Evolutionary conservation across 2,113 vertebrate genomes (phyloP), one percentile per base, ranked within the genome.

Genomic region (Protobothrops flavoviridis): DNA sequence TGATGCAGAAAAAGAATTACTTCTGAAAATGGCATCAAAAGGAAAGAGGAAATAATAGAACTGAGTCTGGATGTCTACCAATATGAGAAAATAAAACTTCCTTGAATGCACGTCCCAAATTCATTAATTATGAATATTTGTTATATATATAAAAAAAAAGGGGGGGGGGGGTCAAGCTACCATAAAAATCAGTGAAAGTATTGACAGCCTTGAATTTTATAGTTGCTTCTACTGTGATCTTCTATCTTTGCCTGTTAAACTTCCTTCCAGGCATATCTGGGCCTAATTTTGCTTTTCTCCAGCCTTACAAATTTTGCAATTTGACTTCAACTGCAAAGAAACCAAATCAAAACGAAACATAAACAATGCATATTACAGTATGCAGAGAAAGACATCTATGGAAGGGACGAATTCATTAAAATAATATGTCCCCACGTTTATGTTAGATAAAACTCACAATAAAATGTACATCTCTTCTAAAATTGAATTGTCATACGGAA

Each of bases 1-100:
- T 48, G 24, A 23, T 48, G 45, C 87, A 92, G 39, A 53, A n/a
- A 33, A 92, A 55, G 29, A 89, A 53, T 39, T 43, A 1, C 0
- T 92, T 95, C 90, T 50, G 26, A 93, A 92, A 95, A 64, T 0
- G 12, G 8, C 50, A 64, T 21, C 6, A 53, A 39, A 48, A 48
- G 10, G 3, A 43, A 3, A 93, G 3, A 29, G 1, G 0, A 2
- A 94, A 0, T 12, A 1, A 33, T 1, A 55, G 11, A n/a, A 48
- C 48, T 52, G 81, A 12, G 57, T 0, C 1, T 3, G 3, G 24
- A 50, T 50, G 48, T 50, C 48, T 50, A 50, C 45, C 45, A 48
- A 48, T 48, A 48, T 6, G 45, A 48, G 45, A 48, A 48, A 48
- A 48, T 48, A 6, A 48, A 48, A 48, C 45, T 48, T 48, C 45